Percentiles rank a stretch among this genome's conserved stretches.
Conservation (phyloP, 37 sponge, comb jelly and placozoan species). For the Aplysina aerophoba region DNA sequence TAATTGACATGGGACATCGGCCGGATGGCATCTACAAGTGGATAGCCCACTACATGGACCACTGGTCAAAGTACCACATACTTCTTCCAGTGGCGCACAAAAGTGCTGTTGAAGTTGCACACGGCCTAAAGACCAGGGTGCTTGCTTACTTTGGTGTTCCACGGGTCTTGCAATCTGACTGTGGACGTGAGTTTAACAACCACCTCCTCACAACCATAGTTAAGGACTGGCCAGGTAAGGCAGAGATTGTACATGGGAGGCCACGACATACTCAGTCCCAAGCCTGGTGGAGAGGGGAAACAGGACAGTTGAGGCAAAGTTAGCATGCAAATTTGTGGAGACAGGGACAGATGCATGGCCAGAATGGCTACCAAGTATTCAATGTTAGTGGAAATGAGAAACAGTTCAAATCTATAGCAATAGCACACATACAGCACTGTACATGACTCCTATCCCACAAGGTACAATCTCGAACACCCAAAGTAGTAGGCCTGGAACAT, state of each 20-base stretch:
- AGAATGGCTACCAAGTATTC: slow-evolving; percentile 22
- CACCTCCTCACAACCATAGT: background rate
- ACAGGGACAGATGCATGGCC: background rate
- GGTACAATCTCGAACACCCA: background rate
- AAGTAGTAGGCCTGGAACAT: background rate
- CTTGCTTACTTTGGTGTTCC: background rate
- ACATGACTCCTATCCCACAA: background rate
- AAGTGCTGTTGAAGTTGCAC: background rate
- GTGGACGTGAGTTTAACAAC: background rate
- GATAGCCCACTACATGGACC: slow-evolving; percentile 22
- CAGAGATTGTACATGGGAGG: slow-evolving; percentile 7
- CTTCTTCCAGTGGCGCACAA: background rate
- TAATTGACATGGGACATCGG: slow-evolving; percentile 13
- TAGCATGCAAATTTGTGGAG: background rate
- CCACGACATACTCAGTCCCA: slow-evolving; percentile 4
- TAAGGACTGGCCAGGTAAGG: background rate
- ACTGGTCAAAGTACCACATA: background rate
- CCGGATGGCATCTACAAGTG: background rate
- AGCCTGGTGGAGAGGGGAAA: background rate
- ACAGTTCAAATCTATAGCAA: background rate
- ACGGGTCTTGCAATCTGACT: background rate
- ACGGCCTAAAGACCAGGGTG: background rate
- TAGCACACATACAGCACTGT: background rate
- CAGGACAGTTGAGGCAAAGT: slow-evolving; percentile 11
- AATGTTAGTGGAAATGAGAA: background rate